These are phyloP conservation scores for Rhineura floridana DNA, from an alignment of 2,113 vertebrate species.

Conservation along the genomic window DNA sequence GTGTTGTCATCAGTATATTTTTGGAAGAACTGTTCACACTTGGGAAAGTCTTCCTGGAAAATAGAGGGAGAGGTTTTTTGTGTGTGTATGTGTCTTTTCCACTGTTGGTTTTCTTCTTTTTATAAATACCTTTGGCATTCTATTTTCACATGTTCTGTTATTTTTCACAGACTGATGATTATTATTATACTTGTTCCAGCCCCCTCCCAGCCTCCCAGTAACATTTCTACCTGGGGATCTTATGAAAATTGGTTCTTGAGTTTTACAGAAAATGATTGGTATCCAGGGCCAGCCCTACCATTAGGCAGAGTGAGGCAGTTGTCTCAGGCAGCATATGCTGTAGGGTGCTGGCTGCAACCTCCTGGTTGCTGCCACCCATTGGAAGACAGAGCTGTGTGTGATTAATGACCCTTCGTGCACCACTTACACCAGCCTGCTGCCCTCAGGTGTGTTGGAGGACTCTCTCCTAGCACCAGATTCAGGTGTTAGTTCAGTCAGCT, in stretches of 20 bases:
- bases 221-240: constrained; percentile 7
- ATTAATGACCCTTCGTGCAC: too few relatives aligned
- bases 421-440: too few relatives aligned
- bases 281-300: too few relatives aligned
- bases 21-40: constrained; percentile 2
- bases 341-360: too few relatives aligned
- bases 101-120: background rate
- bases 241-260: constrained; percentile 25
- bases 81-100: constrained; percentile 10
- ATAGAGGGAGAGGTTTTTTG: background rate
- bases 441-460: too few relatives aligned
- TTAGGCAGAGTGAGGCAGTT: too few relatives aligned
- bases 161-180: background rate
- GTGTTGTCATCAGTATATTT: background rate
- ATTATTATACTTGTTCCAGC: background rate
- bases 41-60: background rate
- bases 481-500: too few relatives aligned
- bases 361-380: too few relatives aligned
- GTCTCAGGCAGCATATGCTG: too few relatives aligned
- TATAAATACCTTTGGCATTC: constrained; percentile 14
- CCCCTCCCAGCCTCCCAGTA: accelerated
- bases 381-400: too few relatives aligned
- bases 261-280: constrained; percentile 15
- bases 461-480: too few relatives aligned
- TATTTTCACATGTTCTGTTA: background rate